These are phyloP conservation scores for Takifugu bimaculatus DNA, from an alignment of 2,113 vertebrate species.

Conservation along the genomic window DNA sequence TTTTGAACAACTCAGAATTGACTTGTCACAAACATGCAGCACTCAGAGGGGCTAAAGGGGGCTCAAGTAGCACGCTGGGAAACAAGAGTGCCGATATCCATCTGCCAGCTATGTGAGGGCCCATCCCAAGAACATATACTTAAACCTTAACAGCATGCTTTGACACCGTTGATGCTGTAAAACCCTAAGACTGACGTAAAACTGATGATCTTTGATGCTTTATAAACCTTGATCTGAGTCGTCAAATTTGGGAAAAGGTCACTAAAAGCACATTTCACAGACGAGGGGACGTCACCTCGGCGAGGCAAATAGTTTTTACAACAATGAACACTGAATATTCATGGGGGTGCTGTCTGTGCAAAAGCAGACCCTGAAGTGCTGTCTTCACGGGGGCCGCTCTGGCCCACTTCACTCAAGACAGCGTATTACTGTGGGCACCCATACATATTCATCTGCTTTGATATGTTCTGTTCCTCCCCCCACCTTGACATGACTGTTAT, in stretches of 20 bases:
- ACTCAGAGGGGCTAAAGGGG: conserved; percentile 13
- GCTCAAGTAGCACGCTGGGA: conserved; percentile 12
- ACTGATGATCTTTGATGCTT: too few relatives aligned
- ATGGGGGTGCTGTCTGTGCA: conserved; percentile 52
- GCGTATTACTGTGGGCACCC: conserved; percentile 65
- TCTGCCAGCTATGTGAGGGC: too few relatives aligned
- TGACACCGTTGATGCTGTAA: too few relatives aligned
- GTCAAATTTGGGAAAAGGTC: too few relatives aligned
- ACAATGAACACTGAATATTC: conserved; percentile 75
- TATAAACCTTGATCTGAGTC: too few relatives aligned
- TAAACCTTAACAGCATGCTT: too few relatives aligned
- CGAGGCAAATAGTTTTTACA: conserved; percentile 69
- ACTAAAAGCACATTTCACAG: too few relatives aligned
- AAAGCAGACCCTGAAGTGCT: conserved; percentile 66
- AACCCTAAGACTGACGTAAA: too few relatives aligned
- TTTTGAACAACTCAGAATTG: not conserved
- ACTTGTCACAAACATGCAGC: conserved; percentile 8
- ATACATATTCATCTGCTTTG: conserved; percentile 71
- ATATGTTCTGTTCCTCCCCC: conserved; percentile 59
- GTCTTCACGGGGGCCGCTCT: conserved; percentile 65
- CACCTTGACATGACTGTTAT: conserved; percentile 70
- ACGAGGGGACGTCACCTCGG: conserved; percentile 35
- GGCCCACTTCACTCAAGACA: conserved; percentile 67
- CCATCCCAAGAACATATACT: too few relatives aligned
- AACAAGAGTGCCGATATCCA: too few relatives aligned